Percentiles rank a stretch among this genome's conserved stretches.
phyloP scores from a whole-genome alignment of 2,888 invertebrate species.

The Apamea sordens region DNA sequence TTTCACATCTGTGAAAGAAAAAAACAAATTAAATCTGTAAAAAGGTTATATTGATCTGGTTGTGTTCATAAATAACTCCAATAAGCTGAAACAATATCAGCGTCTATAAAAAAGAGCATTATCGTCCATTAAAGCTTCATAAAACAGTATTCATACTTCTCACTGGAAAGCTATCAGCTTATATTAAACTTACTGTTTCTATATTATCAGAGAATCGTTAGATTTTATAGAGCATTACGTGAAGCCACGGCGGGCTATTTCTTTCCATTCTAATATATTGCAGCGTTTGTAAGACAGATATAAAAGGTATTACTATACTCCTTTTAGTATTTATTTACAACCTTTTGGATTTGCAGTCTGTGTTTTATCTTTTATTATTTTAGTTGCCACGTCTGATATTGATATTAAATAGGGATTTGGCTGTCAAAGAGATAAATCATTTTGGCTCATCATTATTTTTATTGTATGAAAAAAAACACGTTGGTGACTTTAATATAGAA shows the following conservation, averaged over 20 bases:
- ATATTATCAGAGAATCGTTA: conserved; percentile 60
- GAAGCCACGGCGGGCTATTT: conserved; percentile 47
- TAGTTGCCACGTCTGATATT: conserved; percentile 31
- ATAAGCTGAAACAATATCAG: conserved; percentile 49
- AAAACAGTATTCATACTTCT: conserved; percentile 50
- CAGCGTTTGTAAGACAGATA: conserved; percentile 52
- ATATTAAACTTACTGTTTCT: conserved; percentile 64
- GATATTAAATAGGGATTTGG: conserved; percentile 27
- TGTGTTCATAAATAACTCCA: conserved; percentile 42
- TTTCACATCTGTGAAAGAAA: neutral
- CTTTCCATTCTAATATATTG: conserved; percentile 55
- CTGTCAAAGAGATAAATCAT: conserved; percentile 25
- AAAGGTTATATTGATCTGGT: neutral
- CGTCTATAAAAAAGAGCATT: conserved; percentile 49
- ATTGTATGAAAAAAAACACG: neutral
- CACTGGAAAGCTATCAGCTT: conserved; percentile 51
- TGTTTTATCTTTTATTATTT: conserved; percentile 29
- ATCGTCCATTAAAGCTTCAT: conserved; percentile 45
- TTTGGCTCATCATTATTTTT: neutral
- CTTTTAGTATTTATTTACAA: conserved; percentile 49
- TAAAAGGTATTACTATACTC: conserved; percentile 24
- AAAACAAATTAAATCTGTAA: neutral
- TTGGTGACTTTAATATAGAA: conserved; percentile 3
- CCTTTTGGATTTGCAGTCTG: conserved; percentile 24
- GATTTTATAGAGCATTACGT: conserved; percentile 63